Evolutionary conservation across 1,140 invertebrate genomes (phyloP).

Genomic region (Bombus pascuorum): DNA sequence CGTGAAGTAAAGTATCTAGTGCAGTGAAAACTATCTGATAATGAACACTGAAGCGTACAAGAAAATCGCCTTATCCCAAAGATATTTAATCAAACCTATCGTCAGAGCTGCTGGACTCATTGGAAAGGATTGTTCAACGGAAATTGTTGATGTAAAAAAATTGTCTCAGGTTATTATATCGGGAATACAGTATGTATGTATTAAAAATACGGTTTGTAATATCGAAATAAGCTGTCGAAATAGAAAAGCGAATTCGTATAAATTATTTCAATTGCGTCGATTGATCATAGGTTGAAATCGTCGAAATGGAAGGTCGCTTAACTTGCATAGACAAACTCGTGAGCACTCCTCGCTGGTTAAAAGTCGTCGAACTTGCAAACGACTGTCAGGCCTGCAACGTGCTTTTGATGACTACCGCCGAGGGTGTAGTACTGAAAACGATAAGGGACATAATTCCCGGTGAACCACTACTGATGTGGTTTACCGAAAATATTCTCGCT

Average conservation of each 20-base stretch:
- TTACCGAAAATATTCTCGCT: constrained; percentile 88
- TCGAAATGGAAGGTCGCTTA: constrained; percentile 60
- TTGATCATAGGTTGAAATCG: constrained; percentile 63
- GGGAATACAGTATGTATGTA: constrained; percentile 67
- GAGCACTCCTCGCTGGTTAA: constrained; percentile 79
- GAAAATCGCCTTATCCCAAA: constrained; percentile 20
- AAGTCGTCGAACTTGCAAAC: constrained; percentile 84
- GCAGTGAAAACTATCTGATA: constrained; percentile 42
- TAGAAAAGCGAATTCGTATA: background rate
- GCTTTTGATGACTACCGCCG: constrained; percentile 78
- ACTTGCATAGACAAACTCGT: constrained; percentile 55
- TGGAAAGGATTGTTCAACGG: constrained; percentile 58
- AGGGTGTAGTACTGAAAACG: constrained; percentile 80
- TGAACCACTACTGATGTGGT: constrained; percentile 91
- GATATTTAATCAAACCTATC: constrained; percentile 12
- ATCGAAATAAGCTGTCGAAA: background rate
- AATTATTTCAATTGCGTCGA: background rate
- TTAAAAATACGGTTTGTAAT: background rate
- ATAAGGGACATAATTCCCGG: constrained; percentile 82
- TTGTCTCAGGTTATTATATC: constrained; percentile 55
- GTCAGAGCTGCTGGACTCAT: constrained; percentile 68
- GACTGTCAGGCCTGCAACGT: constrained; percentile 88
- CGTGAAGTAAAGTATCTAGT: background rate
- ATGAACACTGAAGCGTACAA: constrained; percentile 54
- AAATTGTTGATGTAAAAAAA: constrained; percentile 65